Base-by-base conservation (phyloP, 92 coral and sea anemone species). In the Actinostola sp. region DNA sequence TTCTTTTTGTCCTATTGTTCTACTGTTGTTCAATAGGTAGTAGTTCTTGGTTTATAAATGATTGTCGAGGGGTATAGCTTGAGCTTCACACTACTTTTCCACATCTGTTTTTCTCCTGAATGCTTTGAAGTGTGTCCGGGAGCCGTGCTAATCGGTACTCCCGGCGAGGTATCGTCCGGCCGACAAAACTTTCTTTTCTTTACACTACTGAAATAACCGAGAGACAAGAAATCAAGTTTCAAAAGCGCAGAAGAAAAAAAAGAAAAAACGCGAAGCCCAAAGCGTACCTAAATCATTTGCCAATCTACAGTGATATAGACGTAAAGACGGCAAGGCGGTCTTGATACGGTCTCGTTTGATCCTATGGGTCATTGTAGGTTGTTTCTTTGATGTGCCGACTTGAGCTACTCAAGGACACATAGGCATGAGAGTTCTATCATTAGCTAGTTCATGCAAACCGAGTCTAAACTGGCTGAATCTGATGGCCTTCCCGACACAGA, bases 341-440 rank as follows among this genome's bases (percentile, higher is more conserved):
- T 82, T 60, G 63, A 31, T 15, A 61, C 73, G 32, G 49, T 73
- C 71, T 81, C 30, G 44, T 91, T 91, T 91, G 92, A 91, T 91
- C 92, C 87, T 67, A 10, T 60, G 58, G 76, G 85, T 73, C 66
- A 89, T 76, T 77, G 83, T 71, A 59, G 44, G 50, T 43, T 61
- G n/a, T 39, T 21, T 72, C 82, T 90, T 91, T 91, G 97, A 87
- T 71, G 31, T 25, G 71, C 97, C 92, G 92, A 85, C 66, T n/a
- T 12, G 35, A 41, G 79, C 79, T 83, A 90, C 91, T 63, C 41
- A 64, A 72, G 68, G 70, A 46, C 84, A 70, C 77, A 51, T 25
- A 59, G 61, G 1, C 1, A 0, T 3, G 10, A 20, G 1, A 15
- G 17, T 20, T 48, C 31, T 16, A 64, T 64, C 70, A 30, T n/a